Evolutionary conservation across 1,140 invertebrate genomes (phyloP), one percentile per base, ranked within the genome.

Genomic region (Reticulitermes speratus): DNA sequence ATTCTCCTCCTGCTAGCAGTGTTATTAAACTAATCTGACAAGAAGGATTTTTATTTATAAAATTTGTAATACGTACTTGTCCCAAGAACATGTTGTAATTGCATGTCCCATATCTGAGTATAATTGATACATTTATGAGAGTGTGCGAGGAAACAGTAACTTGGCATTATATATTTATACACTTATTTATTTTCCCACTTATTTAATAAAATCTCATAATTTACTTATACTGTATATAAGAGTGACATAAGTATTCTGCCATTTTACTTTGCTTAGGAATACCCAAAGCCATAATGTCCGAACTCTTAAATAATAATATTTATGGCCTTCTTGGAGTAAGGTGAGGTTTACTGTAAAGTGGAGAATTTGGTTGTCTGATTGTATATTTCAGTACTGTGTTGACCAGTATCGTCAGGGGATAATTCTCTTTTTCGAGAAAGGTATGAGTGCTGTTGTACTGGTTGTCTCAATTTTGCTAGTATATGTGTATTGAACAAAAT

Each of bases 51-150:
- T 30, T 75, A 11, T 75, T 6, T 75, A 75, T 65, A 30, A 30
- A 75, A 75, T 75, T 75, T 75, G 65, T 75, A 75, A 75, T 75
- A 59, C 55, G n/a, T 75, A 16, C 19, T 55, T 55, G 52, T 55
- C 52, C 52, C 52, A 55, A 19, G 52, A 55, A 55, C 19, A 75
- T 75, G 65, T 25, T 75, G 65, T 25, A 75, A 25, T 75, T 75
- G 65, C n/a, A 75, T 14, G 65, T 75, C 65, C 65, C 65, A 75
- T 75, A 75, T 75, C 65, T 75, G 65, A 75, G 25, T 75, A 75
- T 75, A 75, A 3, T 12, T n/a, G n/a, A 30, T 30, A 75, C 65
- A 75, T 75, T 75, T 75, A 75, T 75, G 65, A 30, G 65, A 75
- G 14, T 75, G 65, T 75, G 65, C n/a, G 65, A 75, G 25, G 14